Conservation (phyloP, 2,113 vertebrate genomes). For the Grammomys dolichurus region DNA sequence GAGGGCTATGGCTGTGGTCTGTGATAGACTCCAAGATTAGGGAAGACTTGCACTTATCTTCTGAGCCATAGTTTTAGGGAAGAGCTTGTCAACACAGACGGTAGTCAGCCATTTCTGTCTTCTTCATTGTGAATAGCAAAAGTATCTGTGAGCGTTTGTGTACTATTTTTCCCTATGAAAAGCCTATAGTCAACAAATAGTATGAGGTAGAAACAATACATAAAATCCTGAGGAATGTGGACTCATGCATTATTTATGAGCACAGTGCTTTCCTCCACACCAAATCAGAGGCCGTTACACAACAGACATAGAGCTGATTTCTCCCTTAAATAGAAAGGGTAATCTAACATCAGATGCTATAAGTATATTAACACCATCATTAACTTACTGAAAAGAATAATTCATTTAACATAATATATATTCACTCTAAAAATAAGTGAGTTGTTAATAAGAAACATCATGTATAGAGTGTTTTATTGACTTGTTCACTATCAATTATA, state of each 20-base stretch:
- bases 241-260: not conserved
- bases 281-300: not conserved
- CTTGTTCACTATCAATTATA: not conserved
- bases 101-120: not conserved
- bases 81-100: not conserved
- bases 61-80: not conserved
- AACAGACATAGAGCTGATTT: not conserved
- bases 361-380: not conserved
- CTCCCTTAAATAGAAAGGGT: not conserved
- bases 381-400: not conserved
- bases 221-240: not conserved
- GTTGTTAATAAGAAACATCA: not conserved
- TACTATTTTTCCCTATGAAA: slow-evolving; percentile 23
- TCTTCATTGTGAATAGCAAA: slow-evolving; percentile 40
- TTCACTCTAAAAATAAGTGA: slow-evolving; percentile 43
- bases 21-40: not conserved
- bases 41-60: not conserved
- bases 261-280: not conserved
- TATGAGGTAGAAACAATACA: not conserved
- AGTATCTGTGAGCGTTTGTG: not conserved
- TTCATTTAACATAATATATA: not conserved
- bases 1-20: not conserved
- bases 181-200: not conserved
- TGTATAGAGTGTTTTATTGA: not conserved
- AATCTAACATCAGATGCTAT: not conserved